Conservation (phyloP, 1,140 invertebrate genomes). For the Ceratitis capitata region DNA sequence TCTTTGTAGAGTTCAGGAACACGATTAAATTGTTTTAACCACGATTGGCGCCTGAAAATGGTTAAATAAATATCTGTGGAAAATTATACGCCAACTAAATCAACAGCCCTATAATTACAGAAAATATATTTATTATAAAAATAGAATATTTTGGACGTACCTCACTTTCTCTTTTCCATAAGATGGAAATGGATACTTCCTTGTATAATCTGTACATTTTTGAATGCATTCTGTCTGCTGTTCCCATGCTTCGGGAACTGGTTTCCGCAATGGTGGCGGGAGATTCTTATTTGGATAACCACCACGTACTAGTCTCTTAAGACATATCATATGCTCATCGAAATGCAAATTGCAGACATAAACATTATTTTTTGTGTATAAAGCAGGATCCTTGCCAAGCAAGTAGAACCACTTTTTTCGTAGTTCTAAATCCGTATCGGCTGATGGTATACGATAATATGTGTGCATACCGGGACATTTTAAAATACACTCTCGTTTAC, state of each 20-base stretch:
- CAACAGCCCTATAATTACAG: too few species aligned
- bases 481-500: background rate
- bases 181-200: background rate
- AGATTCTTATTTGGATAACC: slow-evolving; percentile 18
- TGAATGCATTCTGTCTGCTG: background rate
- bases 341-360: background rate
- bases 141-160: background rate
- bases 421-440: background rate
- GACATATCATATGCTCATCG: background rate
- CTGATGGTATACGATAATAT: background rate
- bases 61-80: background rate
- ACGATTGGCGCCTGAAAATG: background rate
- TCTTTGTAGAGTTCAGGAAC: background rate
- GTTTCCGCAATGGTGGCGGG: background rate
- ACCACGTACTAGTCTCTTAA: background rate
- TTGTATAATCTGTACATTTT: background rate
- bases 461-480: background rate
- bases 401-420: background rate
- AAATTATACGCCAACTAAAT: too few species aligned
- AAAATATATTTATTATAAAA: background rate
- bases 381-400: background rate
- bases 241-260: background rate
- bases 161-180: background rate
- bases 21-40: background rate
- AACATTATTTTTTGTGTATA: background rate